Percentiles rank a stretch among this genome's conserved stretches.
phyloP scores from a whole-genome alignment of 2,888 invertebrate genomes.

The Diaperis boleti region DNA sequence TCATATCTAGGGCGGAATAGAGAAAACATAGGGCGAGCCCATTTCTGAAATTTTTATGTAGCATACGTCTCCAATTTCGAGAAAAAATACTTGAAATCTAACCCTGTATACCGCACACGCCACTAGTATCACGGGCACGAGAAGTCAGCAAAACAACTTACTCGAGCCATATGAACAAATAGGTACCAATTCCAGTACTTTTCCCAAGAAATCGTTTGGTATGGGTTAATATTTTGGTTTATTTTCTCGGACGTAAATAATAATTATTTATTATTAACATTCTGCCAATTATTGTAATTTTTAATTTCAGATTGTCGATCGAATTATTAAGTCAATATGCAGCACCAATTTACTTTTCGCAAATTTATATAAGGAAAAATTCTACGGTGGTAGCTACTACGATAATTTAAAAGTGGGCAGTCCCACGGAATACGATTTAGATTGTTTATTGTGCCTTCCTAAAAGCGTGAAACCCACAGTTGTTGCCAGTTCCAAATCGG shows the following conservation, averaged over 20 bases:
- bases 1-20: no score
- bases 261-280: neutral
- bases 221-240: no score
- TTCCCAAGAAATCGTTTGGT: no score
- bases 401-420: slow-evolving; percentile 72
- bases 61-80: no score
- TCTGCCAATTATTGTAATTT: neutral
- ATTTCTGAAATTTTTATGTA: no score
- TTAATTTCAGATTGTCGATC: slow-evolving; percentile 49
- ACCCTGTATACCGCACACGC: no score
- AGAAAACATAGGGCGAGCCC: no score
- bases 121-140: no score
- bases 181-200: no score
- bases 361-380: slow-evolving; percentile 56
- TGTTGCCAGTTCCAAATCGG: slow-evolving; percentile 59
- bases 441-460: slow-evolving; percentile 71
- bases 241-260: neutral
- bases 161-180: no score
- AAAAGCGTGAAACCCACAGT: slow-evolving; percentile 63
- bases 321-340: slow-evolving; percentile 58
- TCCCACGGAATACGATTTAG: slow-evolving; percentile 74
- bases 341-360: slow-evolving; percentile 57
- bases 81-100: no score
- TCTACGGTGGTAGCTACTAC: slow-evolving; percentile 73
- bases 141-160: no score